Evolutionary conservation across 1,140 invertebrate genomes (phyloP).

Genomic region (Dendroctonus ponderosae): DNA sequence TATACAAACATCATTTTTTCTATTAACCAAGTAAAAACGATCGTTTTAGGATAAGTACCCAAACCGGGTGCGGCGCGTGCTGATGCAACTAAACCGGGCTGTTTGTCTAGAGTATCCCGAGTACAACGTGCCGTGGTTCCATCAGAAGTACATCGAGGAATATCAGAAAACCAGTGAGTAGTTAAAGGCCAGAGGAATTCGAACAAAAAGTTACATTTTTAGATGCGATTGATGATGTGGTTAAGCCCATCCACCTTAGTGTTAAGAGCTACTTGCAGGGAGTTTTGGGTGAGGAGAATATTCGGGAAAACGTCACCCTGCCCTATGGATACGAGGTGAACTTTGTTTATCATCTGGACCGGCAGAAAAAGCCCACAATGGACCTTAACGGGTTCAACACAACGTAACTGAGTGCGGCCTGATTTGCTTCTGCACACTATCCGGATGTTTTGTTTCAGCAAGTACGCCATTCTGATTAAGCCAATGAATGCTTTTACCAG

Average conservation of each 20-base stretch:
- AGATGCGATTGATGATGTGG: constrained; percentile 28
- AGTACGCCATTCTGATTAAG: constrained; percentile 39
- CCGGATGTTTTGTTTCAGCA: constrained; percentile 23
- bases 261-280: constrained; percentile 38
- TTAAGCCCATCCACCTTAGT: constrained; percentile 9
- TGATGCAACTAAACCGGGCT: constrained; percentile 63
- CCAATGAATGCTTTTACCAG: constrained; percentile 45
- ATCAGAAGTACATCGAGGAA: constrained; percentile 60
- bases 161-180: constrained; percentile 37
- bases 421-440: not conserved
- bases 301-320: constrained; percentile 38
- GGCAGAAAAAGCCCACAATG: constrained; percentile 21
- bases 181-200: not conserved
- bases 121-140: constrained; percentile 64
- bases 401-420: constrained; percentile 9
- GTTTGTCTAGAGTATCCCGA: constrained; percentile 64
- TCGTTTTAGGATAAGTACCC: constrained; percentile 55
- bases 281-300: constrained; percentile 26
- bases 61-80: constrained; percentile 52
- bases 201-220: constrained; percentile 15
- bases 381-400: constrained; percentile 9
- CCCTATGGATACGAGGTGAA: constrained; percentile 48
- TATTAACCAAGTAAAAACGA: constrained; percentile 34
- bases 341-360: constrained; percentile 42
- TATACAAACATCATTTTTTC: not conserved